Evolutionary conservation across 2,888 invertebrate species (phyloP), one percentile per base, ranked within the genome.

Genomic region (Clanis bilineata): DNA sequence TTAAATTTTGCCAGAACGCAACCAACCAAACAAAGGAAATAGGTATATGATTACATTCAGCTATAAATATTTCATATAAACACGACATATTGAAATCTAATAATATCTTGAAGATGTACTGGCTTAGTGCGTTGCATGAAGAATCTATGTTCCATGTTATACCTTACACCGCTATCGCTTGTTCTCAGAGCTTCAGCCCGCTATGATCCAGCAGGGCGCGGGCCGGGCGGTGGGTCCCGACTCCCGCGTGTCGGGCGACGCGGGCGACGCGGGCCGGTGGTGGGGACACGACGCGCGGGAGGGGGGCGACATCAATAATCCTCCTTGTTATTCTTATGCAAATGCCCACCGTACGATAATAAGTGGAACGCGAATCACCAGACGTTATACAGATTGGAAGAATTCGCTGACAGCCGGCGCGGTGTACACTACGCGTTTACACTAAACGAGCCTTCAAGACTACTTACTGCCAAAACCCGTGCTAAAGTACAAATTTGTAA

Each of bases 241-340:
- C 44, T 67, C 68, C 66, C 64, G 62, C 64, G 64, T 58, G 64
- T 58, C 65, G 62, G 25, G 69, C 56, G 59, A 9, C 65, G 66
- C 61, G 58, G 57, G 68, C 61, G 64, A 61, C 69, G 73, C 80
- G 80, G 74, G 71, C 68, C 84, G 86, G 88, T 10, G 70, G 60
- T 44, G 56, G 44, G 68, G 68, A 65, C 63, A 61, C 64, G 63
- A n/a, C 62, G 64, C n/a, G 58, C 66, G 62, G 28, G 70, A 58
- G 57, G 73, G 81, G 82, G 74, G 71, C 68, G 85, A 86, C 89
- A 88, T 90, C 90, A 90, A 90, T 90, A 90, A 90, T 89, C 90
- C 90, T 89, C 90, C 89, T 86, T 90, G 90, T 91, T 91, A 91
- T 90, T 90, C 85, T 90, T 91, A 91, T 91, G 91, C 90, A 88